These are phyloP conservation scores for Pyrrhosoma nymphula DNA, from an alignment of 2,888 invertebrate genomes.

Conservation along the genomic window DNA sequence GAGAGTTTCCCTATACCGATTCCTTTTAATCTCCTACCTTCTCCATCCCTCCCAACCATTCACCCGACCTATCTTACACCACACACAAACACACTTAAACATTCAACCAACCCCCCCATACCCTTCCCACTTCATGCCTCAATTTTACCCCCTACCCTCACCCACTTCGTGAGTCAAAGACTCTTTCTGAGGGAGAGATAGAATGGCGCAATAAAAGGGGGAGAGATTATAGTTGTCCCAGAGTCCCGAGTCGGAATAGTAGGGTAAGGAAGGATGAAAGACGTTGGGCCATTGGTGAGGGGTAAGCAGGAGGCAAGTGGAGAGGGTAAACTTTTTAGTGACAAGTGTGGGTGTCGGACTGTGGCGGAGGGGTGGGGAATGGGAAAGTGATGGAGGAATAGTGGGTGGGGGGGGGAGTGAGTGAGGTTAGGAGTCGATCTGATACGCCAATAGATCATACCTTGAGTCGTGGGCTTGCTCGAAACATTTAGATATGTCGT, in stretches of 20 bases:
- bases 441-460: neutral
- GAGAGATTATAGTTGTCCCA: neutral
- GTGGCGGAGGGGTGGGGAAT: neutral
- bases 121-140: neutral
- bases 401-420: neutral
- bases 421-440: neutral
- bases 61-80: neutral
- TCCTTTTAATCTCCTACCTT: neutral
- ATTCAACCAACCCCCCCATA: too few relatives aligned
- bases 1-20: neutral
- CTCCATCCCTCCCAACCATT: neutral
- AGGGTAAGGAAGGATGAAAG: neutral
- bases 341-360: neutral
- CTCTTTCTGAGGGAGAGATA: neutral
- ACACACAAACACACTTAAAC: neutral
- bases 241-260: neutral
- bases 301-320: neutral
- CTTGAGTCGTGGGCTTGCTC: neutral
- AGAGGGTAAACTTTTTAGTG: neutral
- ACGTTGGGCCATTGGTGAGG: neutral
- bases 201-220: neutral
- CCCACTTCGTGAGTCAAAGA: conserved; percentile 1
- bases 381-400: neutral
- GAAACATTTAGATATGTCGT: neutral
- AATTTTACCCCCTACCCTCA: neutral